phyloP scores from a whole-genome alignment of 1,140 invertebrate species.

The Drosophila santomea region DNA sequence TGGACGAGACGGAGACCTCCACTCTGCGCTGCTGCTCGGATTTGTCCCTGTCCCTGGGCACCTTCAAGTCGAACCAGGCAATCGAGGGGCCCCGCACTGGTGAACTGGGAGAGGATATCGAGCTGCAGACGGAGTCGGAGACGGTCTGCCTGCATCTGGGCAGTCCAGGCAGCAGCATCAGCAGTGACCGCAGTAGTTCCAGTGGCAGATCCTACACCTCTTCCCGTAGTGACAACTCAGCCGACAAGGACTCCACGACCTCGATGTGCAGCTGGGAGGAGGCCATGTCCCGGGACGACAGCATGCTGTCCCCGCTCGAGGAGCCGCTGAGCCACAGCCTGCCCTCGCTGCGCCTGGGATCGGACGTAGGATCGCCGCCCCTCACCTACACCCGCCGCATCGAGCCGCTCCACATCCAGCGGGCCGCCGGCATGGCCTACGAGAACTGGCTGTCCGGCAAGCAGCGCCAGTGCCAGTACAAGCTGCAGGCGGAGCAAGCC shows the following conservation, averaged over 20 bases:
- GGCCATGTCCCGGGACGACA: slow-evolving; percentile 24
- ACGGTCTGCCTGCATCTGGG: slow-evolving; percentile 18
- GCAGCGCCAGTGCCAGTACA: slow-evolving; percentile 34
- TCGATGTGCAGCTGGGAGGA: slow-evolving; percentile 71
- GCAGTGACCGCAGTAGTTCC: slow-evolving; percentile 3
- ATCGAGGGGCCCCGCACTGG: background rate
- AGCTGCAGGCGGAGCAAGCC: slow-evolving; percentile 17
- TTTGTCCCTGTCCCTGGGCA: slow-evolving; percentile 31
- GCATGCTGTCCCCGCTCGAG: background rate
- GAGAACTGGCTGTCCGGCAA: slow-evolving; percentile 66
- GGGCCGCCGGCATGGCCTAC: slow-evolving; percentile 51
- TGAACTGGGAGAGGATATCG: slow-evolving; percentile 18
- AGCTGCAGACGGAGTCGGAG: slow-evolving; percentile 40
- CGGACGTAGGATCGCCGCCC: slow-evolving; percentile 21
- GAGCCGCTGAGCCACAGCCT: slow-evolving; percentile 13
- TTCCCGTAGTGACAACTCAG: background rate
- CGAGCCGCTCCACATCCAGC: slow-evolving; percentile 24
- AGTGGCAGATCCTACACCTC: background rate
- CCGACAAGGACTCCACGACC: slow-evolving; percentile 55
- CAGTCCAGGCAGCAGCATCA: background rate
- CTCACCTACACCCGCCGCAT: slow-evolving; percentile 29
- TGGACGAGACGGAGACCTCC: slow-evolving; percentile 63
- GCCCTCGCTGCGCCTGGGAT: slow-evolving; percentile 41
- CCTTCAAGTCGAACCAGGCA: background rate
- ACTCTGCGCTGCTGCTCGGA: slow-evolving; percentile 46